Conservation (phyloP, 2,113 vertebrate species). For the Microtus montanus region DNA sequence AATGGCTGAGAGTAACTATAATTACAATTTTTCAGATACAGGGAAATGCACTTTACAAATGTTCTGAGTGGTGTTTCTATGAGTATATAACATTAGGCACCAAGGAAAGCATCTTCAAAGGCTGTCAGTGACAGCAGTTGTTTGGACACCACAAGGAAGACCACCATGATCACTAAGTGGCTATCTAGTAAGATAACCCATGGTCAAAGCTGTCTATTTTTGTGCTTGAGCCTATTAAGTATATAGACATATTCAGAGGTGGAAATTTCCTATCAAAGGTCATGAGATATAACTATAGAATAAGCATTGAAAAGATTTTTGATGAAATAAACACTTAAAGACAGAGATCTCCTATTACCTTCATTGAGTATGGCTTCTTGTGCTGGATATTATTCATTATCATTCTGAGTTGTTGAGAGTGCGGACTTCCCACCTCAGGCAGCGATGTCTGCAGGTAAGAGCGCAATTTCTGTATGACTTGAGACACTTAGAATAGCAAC, state of each 20-base stretch:
- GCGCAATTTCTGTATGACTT: neutral
- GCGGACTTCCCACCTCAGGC: constrained; percentile 90
- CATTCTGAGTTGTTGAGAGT: constrained; percentile 89
- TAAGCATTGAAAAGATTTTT: neutral
- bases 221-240: neutral
- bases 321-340: neutral
- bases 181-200: neutral
- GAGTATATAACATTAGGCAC: neutral
- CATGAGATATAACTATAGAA: neutral
- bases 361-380: constrained; percentile 92
- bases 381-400: constrained; percentile 88
- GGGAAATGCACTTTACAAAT: neutral
- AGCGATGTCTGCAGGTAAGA: constrained; percentile 86
- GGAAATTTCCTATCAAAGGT: neutral
- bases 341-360: constrained; percentile 85
- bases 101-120: neutral
- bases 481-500: neutral
- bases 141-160: neutral
- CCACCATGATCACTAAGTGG: neutral
- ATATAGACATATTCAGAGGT: neutral
- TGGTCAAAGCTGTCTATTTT: neutral
- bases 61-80: neutral
- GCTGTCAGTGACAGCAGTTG: neutral
- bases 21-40: neutral
- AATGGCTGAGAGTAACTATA: neutral